Base-by-base conservation (phyloP, 2,888 invertebrate species). In the Ethmia dodecea region DNA sequence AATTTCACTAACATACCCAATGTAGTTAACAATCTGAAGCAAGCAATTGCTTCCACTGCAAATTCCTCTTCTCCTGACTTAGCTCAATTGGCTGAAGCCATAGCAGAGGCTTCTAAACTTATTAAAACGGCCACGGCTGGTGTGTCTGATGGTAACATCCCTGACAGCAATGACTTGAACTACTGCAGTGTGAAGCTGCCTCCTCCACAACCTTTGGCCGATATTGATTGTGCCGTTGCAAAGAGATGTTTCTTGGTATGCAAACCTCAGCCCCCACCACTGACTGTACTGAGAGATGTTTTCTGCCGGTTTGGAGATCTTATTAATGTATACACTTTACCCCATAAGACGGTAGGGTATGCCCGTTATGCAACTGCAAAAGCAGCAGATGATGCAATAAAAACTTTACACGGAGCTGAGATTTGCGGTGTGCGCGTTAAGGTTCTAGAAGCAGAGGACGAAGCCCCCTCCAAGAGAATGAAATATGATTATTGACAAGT, bases 231-330 rank as follows among this genome's bases (percentile, higher is more conserved):
- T 24, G 78, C 84, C 28, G 89, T 91, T 11, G 92, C 88, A 1
- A 92, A 93, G 47, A 79, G 89, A 46, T 90, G 91, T 50, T 92
- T 92, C 50, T 87, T 92, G 47, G 89, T 92, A 1, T 90, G 89
- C 51, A 84, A 88, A 24, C 89, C 89, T 0, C 81, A 86, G 37
- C 88, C 95, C 28, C 94, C 96, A 9, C 92, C 94, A 1, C 84
- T 92, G 48, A 89, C 92, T 39, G 92, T 94, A 13, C 84, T 98
- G 59, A 91, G 93, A 55, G 96, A 97, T 70, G 90, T 95, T 12
- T 97, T 97, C 71, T 94, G 94, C 54, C 90, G 97, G 56, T 97
- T 97, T 79, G 97, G 96, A 4, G 91, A 93, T 64, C 87, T 97
- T 6, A 95, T 97, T 38, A 96, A 96, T 70, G 94, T 96, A 2